Evolutionary conservation across 2,797 vertebrate genomes (phyloP).

Genomic region (Catostomus latipinnis): DNA sequence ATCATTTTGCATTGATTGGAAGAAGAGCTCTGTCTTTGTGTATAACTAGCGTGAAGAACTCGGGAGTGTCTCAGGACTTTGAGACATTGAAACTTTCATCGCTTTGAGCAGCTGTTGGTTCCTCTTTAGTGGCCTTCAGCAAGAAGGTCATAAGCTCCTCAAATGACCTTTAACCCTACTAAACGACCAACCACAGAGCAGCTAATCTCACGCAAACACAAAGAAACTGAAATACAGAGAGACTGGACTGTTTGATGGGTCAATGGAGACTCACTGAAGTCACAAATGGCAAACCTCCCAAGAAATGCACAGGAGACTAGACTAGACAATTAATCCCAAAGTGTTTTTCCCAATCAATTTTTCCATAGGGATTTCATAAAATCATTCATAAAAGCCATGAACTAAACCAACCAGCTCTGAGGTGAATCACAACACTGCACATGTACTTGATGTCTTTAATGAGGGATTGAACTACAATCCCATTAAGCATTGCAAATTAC

Average conservation of each 20-base stretch:
- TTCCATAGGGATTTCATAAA: too few species aligned
- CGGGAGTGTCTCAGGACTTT: not conserved
- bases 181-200: slow-evolving; percentile 39
- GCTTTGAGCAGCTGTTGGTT: slow-evolving; percentile 13
- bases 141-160: slow-evolving; percentile 31
- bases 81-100: slow-evolving; percentile 22
- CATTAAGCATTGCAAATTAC: too few species aligned
- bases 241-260: slow-evolving; percentile 42
- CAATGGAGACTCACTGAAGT: slow-evolving; percentile 35
- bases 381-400: too few species aligned
- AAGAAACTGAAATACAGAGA: not conserved
- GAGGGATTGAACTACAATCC: too few species aligned
- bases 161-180: slow-evolving; percentile 36
- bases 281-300: not conserved
- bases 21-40: slow-evolving; percentile 7
- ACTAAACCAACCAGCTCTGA: too few species aligned
- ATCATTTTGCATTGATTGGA: not conserved
- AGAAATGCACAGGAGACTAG: slow-evolving; percentile 1
- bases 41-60: not conserved
- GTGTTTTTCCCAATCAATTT: too few species aligned
- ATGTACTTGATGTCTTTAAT: too few species aligned
- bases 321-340: not conserved
- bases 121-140: slow-evolving; percentile 20
- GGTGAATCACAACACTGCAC: too few species aligned
- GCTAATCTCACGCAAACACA: slow-evolving; percentile 34